Conservation (phyloP, 2,888 invertebrate species). For the Lottia scabra region DNA sequence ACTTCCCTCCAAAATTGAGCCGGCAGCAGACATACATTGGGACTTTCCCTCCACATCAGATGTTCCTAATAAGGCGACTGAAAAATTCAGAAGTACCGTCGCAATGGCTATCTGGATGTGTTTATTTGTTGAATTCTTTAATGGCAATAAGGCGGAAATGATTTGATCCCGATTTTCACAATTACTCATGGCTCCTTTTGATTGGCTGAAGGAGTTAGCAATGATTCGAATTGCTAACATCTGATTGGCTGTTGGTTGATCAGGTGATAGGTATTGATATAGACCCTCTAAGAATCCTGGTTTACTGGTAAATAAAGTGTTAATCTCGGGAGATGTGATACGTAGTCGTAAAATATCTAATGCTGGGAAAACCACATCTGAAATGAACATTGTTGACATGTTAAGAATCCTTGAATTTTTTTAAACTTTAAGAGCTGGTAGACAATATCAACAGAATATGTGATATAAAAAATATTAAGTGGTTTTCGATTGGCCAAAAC, state of each 20-base stretch:
- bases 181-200: constrained; percentile 61
- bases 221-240: constrained; percentile 74
- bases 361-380: constrained; percentile 86
- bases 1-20: constrained; percentile 64
- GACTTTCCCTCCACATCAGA: constrained; percentile 57
- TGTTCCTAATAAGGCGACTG: constrained; percentile 70
- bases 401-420: too few species aligned
- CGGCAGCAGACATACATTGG: constrained; percentile 48
- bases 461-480: too few species aligned
- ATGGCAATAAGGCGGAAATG: constrained; percentile 42
- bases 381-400: too few species aligned
- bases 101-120: constrained; percentile 79
- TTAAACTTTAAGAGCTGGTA: too few species aligned
- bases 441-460: too few species aligned
- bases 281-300: constrained; percentile 69
- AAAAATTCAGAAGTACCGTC: constrained; percentile 80
- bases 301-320: constrained; percentile 71
- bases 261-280: constrained; percentile 65
- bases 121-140: constrained; percentile 54
- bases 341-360: constrained; percentile 88
- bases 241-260: constrained; percentile 63
- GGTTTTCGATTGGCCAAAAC: too few species aligned
- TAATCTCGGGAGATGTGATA: constrained; percentile 79
- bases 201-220: constrained; percentile 84
- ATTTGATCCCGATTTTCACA: constrained; percentile 51